Percentiles rank a stretch among this genome's conserved stretches.
Conservation (phyloP, 2,797 vertebrate species). For the Limosa lapponica region DNA sequence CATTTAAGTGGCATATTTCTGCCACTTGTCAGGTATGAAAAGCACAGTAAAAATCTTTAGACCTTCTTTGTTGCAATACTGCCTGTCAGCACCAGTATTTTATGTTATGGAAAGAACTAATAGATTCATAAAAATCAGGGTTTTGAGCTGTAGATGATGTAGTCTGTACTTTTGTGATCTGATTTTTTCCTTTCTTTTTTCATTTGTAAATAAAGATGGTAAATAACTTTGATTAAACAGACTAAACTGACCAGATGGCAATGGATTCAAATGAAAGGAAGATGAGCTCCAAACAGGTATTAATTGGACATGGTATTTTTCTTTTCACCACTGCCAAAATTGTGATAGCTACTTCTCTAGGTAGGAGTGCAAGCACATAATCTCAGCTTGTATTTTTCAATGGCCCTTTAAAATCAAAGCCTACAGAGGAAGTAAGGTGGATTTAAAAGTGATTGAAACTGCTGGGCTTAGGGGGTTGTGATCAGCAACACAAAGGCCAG, state of each 20-base stretch:
- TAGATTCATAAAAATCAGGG: neutral
- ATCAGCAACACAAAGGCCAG: neutral
- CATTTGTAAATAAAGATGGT: constrained; percentile 15
- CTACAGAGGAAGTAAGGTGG: neutral
- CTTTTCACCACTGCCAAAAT: constrained; percentile 2
- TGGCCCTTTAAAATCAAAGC: neutral
- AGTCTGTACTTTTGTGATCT: neutral
- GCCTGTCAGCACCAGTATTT: constrained; percentile 56
- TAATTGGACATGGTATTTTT: neutral
- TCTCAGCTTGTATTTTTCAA: neutral
- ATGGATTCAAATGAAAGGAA: neutral
- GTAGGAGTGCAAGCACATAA: neutral
- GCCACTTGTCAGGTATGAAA: constrained; percentile 59
- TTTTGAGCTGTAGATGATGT: neutral
- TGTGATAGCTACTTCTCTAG: neutral
- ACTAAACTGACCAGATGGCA: neutral
- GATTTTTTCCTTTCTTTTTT: neutral
- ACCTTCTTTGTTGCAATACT: constrained; percentile 46
- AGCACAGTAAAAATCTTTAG: constrained; percentile 45
- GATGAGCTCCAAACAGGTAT: neutral
- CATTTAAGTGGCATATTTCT: constrained; percentile 62
- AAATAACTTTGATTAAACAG: neutral
- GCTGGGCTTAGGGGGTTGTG: neutral
- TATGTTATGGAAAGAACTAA: constrained; percentile 16
- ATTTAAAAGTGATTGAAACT: neutral